These are phyloP conservation scores for Euclidia mi DNA, from an alignment of 2,888 invertebrate genomes.

Conservation along the genomic window DNA sequence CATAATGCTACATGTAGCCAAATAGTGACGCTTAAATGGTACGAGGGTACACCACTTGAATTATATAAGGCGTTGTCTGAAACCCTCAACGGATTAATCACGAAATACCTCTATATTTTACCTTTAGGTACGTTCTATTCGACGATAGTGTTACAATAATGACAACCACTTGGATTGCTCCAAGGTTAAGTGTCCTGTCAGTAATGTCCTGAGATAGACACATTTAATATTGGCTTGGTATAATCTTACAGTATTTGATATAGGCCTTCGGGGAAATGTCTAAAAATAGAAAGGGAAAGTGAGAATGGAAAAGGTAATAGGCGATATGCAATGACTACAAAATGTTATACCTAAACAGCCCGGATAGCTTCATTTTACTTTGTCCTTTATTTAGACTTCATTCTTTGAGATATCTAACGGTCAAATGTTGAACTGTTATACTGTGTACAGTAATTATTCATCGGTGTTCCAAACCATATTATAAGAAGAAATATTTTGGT, in stretches of 20 bases:
- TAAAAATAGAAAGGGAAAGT: slow-evolving; percentile 4
- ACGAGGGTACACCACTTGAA: slow-evolving; percentile 11
- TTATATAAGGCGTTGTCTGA: slow-evolving; percentile 21
- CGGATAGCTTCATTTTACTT: too few species aligned
- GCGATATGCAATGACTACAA: too few species aligned
- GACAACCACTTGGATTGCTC: slow-evolving; percentile 29
- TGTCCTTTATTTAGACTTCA: too few species aligned
- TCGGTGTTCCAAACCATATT: too few species aligned
- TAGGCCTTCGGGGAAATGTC: background rate
- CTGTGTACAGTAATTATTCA: too few species aligned
- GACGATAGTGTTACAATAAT: slow-evolving; percentile 45
- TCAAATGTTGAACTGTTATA: too few species aligned
- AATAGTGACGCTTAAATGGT: background rate
- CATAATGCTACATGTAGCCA: background rate
- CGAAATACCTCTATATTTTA: slow-evolving; percentile 42
- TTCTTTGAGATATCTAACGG: too few species aligned
- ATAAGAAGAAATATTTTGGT: too few species aligned
- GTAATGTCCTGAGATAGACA: slow-evolving; percentile 21
- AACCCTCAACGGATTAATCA: slow-evolving; percentile 36
- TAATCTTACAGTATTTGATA: slow-evolving; percentile 1
- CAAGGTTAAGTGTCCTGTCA: slow-evolving; percentile 32
- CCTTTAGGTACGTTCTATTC: slow-evolving; percentile 4
- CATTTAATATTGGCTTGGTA: slow-evolving; percentile 3
- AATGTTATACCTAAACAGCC: too few species aligned
- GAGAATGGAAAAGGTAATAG: too few species aligned